Evolutionary conservation across 1,140 invertebrate genomes (phyloP), one percentile per base, ranked within the genome.

Genomic region (Carcinoscorpius rotundicauda): DNA sequence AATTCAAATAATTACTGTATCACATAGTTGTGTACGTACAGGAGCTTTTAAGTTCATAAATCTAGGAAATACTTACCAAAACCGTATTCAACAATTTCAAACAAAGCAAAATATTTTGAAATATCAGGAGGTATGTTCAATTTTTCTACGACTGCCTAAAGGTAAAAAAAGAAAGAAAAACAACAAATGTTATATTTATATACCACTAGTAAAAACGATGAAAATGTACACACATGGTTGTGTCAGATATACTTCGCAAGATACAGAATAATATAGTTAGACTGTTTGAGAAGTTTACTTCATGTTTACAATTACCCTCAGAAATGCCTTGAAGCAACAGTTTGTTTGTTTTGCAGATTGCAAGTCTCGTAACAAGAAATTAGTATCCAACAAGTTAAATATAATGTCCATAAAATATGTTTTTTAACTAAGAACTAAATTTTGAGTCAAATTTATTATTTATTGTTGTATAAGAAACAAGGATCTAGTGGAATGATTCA

Each of bases 61-160:
- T 29, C 29, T 29, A 29, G 51, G n/a, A 62, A 59, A 11, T 64
- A 64, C 81, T 81, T 76, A 91, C 89, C 90, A 78, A 96, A 96
- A 79, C 92, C 92, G 75, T 94, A 93, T 74, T 97, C 94, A 60
- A 98, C 91, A 72, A 97, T 97, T 82, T 99, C 96, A 81, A 98
- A 98, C 51, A 99, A 81, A 73, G 96, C 95, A 82, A 98, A 98
- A 80, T 91, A 95, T 74, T 87, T 86, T 52, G 91, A 85, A 60
- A 88, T 85, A 66, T 88, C 85, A 63, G 86, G 84, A 52, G 85
- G 84, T 66, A 97, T 79, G 49, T 85, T 84, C 61, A 97, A 87
- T 78, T 93, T 91, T 63, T 89, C 85, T 64, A 91, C 86, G n/a
- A 97, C 86, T 3, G 87, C 86, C 75, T 78, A 70, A 64, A 76